Base-by-base conservation (phyloP, 2,113 vertebrate genomes). In the Bos javanicus region DNA sequence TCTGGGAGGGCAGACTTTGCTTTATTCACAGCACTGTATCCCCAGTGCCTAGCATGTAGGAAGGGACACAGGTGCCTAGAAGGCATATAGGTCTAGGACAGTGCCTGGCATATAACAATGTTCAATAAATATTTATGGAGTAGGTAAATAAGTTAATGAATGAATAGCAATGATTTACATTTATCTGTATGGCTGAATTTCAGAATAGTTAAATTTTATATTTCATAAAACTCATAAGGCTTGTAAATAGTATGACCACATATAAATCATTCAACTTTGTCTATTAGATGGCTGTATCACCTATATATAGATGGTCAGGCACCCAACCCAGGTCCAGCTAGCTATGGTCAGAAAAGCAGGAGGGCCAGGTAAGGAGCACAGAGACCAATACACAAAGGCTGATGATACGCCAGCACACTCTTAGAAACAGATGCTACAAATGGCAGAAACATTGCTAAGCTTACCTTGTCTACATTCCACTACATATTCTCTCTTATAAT, bases 91-190 rank as follows among this genome's bases (percentile, higher is more conserved):
- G 57, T 48, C 82, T 74, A 94, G 56, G 36, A 84, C 13, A 87
- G 3, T 90, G 56, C 59, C 25, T n/a, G 50, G 6, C 30, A 89
- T 43, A 86, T 36, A 54, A 71, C 10, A 60, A 81, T 39, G 25
- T 86, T 97, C 26, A 64, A 39, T 71, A 81, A 80, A 86, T 85
- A 91, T 87, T 80, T 94, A 48, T 16, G 23, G 46, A 76, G 43
- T 57, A 59, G 92, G 60, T 48, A 82, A 92, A 84, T 52, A 95
- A 95, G 92, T 56, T n/a, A 96, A 74, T 62, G 64, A 95, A 43
- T 23, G 9, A 95, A 78, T 46, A 95, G 36, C 9, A 88, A 56
- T 54, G 30, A 86, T 76, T 89, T 91, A 84, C 3, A 82, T 81
- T 96, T 62, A 64, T 28, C 78, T 95, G 19, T 48, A 85, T 46